These are phyloP conservation scores for Agrotis puta DNA, from an alignment of 2,888 invertebrate species.

Conservation along the genomic window DNA sequence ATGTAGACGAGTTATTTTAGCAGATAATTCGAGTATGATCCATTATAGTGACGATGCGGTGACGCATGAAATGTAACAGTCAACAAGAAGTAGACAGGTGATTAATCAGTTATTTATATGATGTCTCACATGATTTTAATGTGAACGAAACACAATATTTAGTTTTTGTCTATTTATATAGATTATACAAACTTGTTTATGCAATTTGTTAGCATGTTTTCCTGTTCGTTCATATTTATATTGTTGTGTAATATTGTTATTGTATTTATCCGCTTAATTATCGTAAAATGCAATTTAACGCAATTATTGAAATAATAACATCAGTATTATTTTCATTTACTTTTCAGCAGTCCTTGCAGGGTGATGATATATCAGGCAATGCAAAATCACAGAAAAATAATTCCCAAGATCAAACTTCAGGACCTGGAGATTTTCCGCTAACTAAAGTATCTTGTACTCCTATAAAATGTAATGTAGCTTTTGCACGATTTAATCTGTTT, in stretches of 20 bases:
- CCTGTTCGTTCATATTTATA: constrained; percentile 47
- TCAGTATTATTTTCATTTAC: background rate
- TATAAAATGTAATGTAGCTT: background rate
- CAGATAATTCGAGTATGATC: constrained; percentile 26
- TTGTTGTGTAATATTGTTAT: background rate
- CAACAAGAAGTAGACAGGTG: constrained; percentile 55
- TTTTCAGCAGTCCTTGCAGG: background rate
- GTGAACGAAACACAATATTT: background rate
- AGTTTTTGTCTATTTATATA: background rate
- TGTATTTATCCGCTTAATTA: background rate
- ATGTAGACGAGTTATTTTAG: constrained; percentile 35
- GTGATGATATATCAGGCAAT: background rate
- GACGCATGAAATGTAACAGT: constrained; percentile 36
- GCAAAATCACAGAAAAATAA: too few species aligned
- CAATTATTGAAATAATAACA: background rate
- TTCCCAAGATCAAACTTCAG: background rate
- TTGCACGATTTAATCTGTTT: background rate
- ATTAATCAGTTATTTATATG: background rate
- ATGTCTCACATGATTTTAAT: constrained; percentile 13
- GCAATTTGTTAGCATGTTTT: constrained; percentile 35
- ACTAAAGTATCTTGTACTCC: background rate
- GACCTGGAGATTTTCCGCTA: background rate
- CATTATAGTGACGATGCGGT: constrained; percentile 27
- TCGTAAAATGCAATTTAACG: background rate
- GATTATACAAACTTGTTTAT: background rate